Base-by-base conservation (phyloP, 2,113 vertebrate species). In the Carlito syrichta region DNA sequence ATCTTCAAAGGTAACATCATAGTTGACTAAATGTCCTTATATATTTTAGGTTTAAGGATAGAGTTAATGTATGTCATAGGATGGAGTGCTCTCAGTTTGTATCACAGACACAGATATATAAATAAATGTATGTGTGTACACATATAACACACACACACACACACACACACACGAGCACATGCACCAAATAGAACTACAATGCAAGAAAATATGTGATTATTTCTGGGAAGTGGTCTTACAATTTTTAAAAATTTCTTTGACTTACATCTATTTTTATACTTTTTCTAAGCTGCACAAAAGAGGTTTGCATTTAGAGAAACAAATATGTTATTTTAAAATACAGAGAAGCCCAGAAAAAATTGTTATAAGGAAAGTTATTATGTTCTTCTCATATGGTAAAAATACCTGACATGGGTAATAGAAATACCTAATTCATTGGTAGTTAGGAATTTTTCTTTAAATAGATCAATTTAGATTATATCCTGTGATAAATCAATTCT, bases 251-350 rank as follows among this genome's bases (percentile, higher is more conserved):
- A 40, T 4, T 38, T 95, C 6, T 69, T 63, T 82, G 73, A 11
- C 27, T 92, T 66, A 63, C 1, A 62, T 84, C 16, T 90, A 71
- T 71, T 94, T n/a, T 95, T 84, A 48, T 35, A 94, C 58, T 76
- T 89, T 95, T 96, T 52, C 50, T 58, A 62, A 96, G 50, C 32
- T 81, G 25, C 22, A 43, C 43, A 79, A 93, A 96, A 87, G 90
- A 87, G 23, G 54, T 62, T 89, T 43, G 10, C 58, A 89, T 66
- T 86, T 96, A 79, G 86, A 74, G 79, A 79, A 73, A 77, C 27
- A 77, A 89, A 63, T 92, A 79, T 27, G 22, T 43, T 77, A 87
- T 82, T 93, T 96, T 82, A 95, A 95, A 43, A 68, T 91, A 88
- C 4, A 94, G 76, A 84, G 25, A 77, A 91, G 10, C 43, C 22